phyloP scores from a whole-genome alignment of 2,888 invertebrate genomes.

The Andricus curvator region DNA sequence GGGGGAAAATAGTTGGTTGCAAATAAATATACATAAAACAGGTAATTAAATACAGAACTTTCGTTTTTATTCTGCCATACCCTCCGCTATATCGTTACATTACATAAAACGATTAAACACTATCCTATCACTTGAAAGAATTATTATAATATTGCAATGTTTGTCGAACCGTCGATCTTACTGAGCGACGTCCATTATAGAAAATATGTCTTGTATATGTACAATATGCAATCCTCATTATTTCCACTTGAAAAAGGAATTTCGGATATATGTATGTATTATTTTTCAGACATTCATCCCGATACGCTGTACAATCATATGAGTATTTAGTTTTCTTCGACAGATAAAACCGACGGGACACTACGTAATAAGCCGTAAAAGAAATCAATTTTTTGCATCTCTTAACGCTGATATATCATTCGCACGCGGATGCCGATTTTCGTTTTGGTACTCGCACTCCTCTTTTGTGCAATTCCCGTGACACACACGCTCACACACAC shows the following conservation, averaged over 20 bases:
- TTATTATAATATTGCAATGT: slow-evolving; percentile 78
- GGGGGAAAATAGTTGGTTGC: background rate
- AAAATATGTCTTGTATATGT: slow-evolving; percentile 79
- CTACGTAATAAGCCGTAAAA: slow-evolving; percentile 61
- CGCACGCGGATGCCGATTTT: slow-evolving; percentile 40
- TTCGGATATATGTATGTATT: slow-evolving; percentile 67
- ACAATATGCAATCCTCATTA: slow-evolving; percentile 77
- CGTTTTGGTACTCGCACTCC: slow-evolving; percentile 27
- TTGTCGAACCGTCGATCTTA: slow-evolving; percentile 75
- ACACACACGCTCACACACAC: slow-evolving; percentile 54
- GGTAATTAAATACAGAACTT: slow-evolving; percentile 76
- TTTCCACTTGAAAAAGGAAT: slow-evolving; percentile 72
- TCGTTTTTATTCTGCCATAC: slow-evolving; percentile 77
- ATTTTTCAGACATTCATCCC: slow-evolving; percentile 59
- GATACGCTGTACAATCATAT: slow-evolving; percentile 75
- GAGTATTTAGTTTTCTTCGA: slow-evolving; percentile 66
- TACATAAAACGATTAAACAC: slow-evolving; percentile 78
- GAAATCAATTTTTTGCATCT: slow-evolving; percentile 52
- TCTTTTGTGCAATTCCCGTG: slow-evolving; percentile 40
- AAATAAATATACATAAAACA: slow-evolving; percentile 22
- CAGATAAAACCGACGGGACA: slow-evolving; percentile 61
- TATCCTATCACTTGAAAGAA: slow-evolving; percentile 78
- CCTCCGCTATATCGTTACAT: slow-evolving; percentile 77
- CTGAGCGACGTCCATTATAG: slow-evolving; percentile 76
- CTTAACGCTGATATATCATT: slow-evolving; percentile 33